Base-by-base conservation (phyloP, 2,797 vertebrate species). In the Chanos chanos region DNA sequence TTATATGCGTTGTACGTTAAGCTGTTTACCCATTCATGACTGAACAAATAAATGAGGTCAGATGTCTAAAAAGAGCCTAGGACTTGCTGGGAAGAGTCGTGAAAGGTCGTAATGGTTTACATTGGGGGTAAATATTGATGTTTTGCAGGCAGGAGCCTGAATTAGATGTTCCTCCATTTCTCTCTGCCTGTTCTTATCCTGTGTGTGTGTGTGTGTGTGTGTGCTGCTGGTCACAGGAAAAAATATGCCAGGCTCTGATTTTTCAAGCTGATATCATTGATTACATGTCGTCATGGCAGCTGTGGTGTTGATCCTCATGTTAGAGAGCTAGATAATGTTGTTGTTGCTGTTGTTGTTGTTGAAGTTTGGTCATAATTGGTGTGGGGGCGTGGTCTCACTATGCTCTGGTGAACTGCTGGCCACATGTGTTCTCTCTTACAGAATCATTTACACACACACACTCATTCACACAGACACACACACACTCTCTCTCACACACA, bases 1-100 rank as follows among this genome's bases (percentile, higher is more conserved):
- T 12, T 24, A 2, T 36, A 45, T 21, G 2, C 39, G 68, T 82
- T 77, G 13, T 76, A 83, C 75, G 74, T 80, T 79, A 74, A 81
- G 79, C 76, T 78, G 76, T 86, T 85, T 84, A 80, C 80, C 64
- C 68, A 34, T 47, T 69, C 67, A 54, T 67, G 67, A 70, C 76
- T 75, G 74, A 64, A 71, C 74, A 83, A 86, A 83, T 81, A 85
- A 72, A 81, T 81, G 78, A 79, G 72, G 73, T 78, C 79, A 81
- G 70, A 49, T 83, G 77, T 78, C 76, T 80, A 66, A 73, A 75
- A 77, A 82, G 56, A 13, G n/a, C 53, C 54, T 61, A 73, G 63
- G 53, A 72, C 51, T 58, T 81, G 68, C 71, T 68, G 53, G 30
- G 64, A 73, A 66, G 61, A 66, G 71, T 76, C 31, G 41, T 61